Percentiles rank a stretch among this genome's conserved stretches.
Evolutionary conservation across 2,797 vertebrate species (phyloP).

Genomic region (Rhincodon typus): DNA sequence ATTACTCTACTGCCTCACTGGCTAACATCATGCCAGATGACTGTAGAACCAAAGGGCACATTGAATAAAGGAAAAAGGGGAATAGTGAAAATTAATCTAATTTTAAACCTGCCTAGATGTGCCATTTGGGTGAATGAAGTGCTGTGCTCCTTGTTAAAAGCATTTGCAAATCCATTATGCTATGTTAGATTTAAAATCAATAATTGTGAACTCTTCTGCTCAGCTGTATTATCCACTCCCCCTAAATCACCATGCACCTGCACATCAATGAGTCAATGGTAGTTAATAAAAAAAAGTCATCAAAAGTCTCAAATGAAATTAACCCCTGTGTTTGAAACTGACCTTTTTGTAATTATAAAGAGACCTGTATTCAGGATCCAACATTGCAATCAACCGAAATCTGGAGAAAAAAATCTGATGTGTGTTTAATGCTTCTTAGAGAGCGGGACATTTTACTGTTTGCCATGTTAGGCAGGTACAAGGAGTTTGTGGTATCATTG

Average conservation of each 20-base stretch:
- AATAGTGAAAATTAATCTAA: background rate
- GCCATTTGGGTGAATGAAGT: background rate
- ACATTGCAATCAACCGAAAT: background rate
- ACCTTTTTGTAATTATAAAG: background rate
- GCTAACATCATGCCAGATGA: background rate
- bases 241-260: no score
- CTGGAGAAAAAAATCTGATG: background rate
- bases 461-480: background rate
- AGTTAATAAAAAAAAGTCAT: background rate
- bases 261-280: background rate
- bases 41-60: background rate
- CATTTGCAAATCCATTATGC: background rate
- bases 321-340: background rate
- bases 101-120: background rate
- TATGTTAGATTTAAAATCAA: background rate
- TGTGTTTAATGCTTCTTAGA: background rate
- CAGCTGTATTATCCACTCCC: background rate
- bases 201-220: background rate
- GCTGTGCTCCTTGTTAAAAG: background rate
- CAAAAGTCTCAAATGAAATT: background rate
- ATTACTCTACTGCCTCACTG: background rate
- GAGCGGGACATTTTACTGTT: background rate
- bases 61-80: background rate
- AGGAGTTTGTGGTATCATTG: background rate
- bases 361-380: background rate